These are phyloP conservation scores for Branchinecta sandiegonensis DNA, from an alignment of 2,888 invertebrate genomes.

Conservation along the genomic window DNA sequence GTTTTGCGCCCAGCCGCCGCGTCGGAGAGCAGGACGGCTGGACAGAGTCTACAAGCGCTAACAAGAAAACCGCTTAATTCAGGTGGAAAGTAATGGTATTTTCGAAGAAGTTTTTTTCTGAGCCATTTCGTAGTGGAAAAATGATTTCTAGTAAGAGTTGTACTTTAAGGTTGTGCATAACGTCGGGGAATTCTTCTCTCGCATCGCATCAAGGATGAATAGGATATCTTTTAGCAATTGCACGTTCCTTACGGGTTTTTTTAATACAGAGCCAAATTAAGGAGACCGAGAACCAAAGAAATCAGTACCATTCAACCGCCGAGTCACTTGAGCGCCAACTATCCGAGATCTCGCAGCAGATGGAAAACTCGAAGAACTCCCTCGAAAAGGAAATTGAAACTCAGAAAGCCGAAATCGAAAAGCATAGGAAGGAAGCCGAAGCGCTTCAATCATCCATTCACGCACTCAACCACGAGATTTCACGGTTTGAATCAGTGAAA, in stretches of 20 bases:
- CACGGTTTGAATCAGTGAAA: not conserved
- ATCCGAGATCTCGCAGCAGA: not conserved
- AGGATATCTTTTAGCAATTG: no score
- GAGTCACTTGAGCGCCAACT: not conserved
- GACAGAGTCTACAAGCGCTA: no score
- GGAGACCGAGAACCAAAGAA: not conserved
- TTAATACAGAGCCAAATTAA: slow-evolving; percentile 8
- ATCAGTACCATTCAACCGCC: slow-evolving; percentile 2
- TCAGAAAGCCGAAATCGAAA: not conserved
- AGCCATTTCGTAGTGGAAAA: no score
- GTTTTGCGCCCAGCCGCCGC: no score
- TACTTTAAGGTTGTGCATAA: not conserved
- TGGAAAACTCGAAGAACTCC: not conserved
- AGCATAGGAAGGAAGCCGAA: not conserved
- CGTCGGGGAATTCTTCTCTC: not conserved
- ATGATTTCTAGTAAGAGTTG: no score
- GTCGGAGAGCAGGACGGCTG: no score
- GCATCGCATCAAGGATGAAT: not conserved
- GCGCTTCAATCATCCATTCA: not conserved
- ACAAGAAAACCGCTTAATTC: no score
- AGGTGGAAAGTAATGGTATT: no score
- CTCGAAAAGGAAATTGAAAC: not conserved
- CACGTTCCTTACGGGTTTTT: not conserved
- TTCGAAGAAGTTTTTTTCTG: no score
- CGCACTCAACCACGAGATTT: not conserved